phyloP scores from a whole-genome alignment of 2,113 vertebrate genomes.

The Odocoileus virginianus region DNA sequence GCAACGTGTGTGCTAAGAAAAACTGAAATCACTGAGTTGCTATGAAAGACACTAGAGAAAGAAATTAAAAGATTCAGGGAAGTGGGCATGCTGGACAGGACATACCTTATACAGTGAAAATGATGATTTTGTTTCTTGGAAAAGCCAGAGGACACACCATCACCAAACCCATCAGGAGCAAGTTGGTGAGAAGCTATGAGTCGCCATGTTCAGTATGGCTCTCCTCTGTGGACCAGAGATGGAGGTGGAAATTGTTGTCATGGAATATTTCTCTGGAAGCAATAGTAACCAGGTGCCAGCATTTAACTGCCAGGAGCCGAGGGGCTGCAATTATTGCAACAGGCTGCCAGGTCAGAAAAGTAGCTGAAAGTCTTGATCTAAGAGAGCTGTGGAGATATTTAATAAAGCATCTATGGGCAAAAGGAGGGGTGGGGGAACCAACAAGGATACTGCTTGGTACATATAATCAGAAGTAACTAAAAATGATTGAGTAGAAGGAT shows the following conservation, averaged over 20 bases:
- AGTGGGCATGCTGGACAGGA: neutral
- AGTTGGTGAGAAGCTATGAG: neutral
- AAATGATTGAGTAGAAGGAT: neutral
- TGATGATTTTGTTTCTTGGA: neutral
- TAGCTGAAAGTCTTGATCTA: neutral
- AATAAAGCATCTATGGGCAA: neutral
- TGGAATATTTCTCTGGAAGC: neutral
- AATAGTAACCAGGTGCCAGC: neutral
- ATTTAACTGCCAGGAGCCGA: neutral
- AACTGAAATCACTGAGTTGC: neutral
- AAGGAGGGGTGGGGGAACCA: neutral
- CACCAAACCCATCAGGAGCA: neutral
- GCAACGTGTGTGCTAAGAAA: neutral
- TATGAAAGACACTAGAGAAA: neutral
- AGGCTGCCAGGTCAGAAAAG: neutral
- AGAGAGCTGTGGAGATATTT: neutral
- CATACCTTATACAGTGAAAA: neutral
- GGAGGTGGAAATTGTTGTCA: neutral
- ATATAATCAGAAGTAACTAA: neutral
- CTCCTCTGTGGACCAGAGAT: neutral
- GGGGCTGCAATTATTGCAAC: neutral
- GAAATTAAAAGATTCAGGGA: neutral
- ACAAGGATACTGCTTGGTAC: neutral
- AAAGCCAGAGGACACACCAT: neutral
- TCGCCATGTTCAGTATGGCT: fast-evolving